phyloP scores from a whole-genome alignment of 2,113 vertebrate genomes.

The Alethe castanea region DNA sequence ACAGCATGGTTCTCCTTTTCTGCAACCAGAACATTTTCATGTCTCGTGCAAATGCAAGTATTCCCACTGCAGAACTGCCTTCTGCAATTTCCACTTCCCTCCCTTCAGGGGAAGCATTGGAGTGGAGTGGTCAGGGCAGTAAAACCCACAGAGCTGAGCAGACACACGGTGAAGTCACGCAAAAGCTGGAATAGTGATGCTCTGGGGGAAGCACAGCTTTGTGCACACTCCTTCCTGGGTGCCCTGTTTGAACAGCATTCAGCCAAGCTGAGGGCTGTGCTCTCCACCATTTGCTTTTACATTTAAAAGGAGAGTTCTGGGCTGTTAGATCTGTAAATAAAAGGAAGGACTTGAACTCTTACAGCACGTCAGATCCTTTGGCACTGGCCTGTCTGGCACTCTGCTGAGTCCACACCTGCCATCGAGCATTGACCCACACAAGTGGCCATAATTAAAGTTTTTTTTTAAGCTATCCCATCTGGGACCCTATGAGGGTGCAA shows the following conservation, averaged over 20 bases:
- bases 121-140: background rate
- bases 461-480: background rate
- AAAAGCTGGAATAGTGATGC: background rate
- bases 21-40: background rate
- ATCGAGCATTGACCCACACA: background rate
- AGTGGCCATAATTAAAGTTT: background rate
- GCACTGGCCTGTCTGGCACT: background rate
- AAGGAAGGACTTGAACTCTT: background rate
- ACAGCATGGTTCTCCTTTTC: background rate
- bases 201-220: background rate
- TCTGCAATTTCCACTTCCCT: slow-evolving; percentile 21
- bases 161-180: background rate
- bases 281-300: background rate
- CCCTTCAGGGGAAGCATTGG: background rate
- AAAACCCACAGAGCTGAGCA: background rate
- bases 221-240: background rate
- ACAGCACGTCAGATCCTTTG: background rate
- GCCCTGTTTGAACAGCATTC: background rate
- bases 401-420: background rate
- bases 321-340: background rate
- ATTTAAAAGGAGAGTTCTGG: background rate
- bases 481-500: background rate
- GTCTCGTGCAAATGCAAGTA: background rate
- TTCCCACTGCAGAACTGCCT: background rate
- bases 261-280: background rate